Conservation (phyloP, 1,140 invertebrate species). For the Saccostrea echinata region DNA sequence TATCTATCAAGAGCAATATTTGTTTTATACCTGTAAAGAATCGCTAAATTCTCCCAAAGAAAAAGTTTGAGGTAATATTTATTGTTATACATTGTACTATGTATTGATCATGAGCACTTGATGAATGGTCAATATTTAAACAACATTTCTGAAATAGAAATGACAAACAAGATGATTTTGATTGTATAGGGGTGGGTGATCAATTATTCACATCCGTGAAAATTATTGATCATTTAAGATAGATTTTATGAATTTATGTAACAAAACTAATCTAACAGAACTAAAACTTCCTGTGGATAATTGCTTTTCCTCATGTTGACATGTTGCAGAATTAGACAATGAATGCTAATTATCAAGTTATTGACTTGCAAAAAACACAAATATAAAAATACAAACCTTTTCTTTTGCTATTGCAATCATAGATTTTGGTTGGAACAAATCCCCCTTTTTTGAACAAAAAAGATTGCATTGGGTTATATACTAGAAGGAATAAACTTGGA, state of each 20-base stretch:
- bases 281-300: too few relatives aligned
- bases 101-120: neutral
- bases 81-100: neutral
- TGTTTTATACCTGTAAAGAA: neutral
- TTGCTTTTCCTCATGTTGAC: too few relatives aligned
- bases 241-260: neutral
- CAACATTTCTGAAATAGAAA: neutral
- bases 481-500: too few relatives aligned
- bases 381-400: too few relatives aligned
- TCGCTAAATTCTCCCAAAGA: constrained; percentile 1
- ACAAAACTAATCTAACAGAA: neutral
- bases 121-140: constrained; percentile 27
- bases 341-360: too few relatives aligned
- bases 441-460: too few relatives aligned
- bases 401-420: too few relatives aligned
- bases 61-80: neutral
- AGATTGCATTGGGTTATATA: too few relatives aligned
- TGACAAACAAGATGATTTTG: constrained; percentile 22
- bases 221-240: neutral
- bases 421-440: too few relatives aligned
- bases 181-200: neutral
- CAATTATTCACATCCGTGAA: neutral
- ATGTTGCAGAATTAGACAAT: too few relatives aligned
- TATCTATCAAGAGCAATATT: neutral
- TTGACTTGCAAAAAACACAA: too few relatives aligned